These are phyloP conservation scores for Hypomecis atomaria DNA, from an alignment of 2,888 invertebrate species.

Conservation along the genomic window DNA sequence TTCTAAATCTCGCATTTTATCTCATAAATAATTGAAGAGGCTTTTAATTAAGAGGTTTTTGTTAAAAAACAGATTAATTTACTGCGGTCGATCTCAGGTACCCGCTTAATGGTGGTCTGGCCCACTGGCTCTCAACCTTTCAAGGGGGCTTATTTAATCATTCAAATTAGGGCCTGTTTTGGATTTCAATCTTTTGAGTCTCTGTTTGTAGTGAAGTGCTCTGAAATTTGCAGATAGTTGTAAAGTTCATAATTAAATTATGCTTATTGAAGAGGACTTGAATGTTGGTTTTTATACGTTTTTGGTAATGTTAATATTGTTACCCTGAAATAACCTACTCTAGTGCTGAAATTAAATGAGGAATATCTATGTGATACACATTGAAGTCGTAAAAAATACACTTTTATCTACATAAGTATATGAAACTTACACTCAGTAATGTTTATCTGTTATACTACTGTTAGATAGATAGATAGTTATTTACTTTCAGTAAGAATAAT, in stretches of 20 bases:
- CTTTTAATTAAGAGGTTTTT: constrained; percentile 29
- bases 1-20: constrained; percentile 19
- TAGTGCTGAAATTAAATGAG: no score
- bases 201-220: neutral
- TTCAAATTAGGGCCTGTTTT: neutral
- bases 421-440: no score
- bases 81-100: constrained; percentile 9
- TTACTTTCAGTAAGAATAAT: no score
- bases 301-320: no score
- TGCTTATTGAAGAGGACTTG: no score
- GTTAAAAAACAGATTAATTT: constrained; percentile 35
- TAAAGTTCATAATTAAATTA: neutral
- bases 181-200: neutral
- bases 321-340: no score
- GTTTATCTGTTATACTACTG: no score
- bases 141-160: neutral
- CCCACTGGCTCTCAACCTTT: constrained; percentile 15
- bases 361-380: no score
- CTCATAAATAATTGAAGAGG: constrained; percentile 32
- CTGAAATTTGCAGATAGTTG: neutral
- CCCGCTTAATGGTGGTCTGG: constrained; percentile 10
- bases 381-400: no score
- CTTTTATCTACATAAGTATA: no score
- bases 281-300: no score
- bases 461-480: no score